phyloP scores from a whole-genome alignment of 2,797 vertebrate genomes.

The Gymnodraco acuticeps region DNA sequence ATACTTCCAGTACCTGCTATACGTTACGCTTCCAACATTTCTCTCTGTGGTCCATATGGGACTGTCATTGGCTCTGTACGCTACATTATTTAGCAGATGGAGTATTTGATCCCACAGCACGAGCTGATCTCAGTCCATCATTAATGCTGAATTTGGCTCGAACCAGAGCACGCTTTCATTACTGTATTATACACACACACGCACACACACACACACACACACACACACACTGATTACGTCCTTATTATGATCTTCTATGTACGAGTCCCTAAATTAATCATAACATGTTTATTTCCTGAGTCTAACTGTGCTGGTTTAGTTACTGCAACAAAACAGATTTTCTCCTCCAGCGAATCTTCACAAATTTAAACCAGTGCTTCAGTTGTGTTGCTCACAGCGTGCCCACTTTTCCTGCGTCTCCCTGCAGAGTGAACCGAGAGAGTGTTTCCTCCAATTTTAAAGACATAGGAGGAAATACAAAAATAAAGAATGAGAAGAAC shows the following conservation, averaged over 20 bases:
- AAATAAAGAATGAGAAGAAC: neutral
- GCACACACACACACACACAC: slow-evolving; percentile 7
- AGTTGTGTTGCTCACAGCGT: slow-evolving; percentile 8
- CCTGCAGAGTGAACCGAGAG: slow-evolving; percentile 2
- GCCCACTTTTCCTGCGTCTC: slow-evolving; percentile 13
- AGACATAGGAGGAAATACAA: neutral
- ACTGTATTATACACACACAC: slow-evolving; percentile 22
- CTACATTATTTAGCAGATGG: slow-evolving; percentile 83
- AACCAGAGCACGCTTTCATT: slow-evolving; percentile 59
- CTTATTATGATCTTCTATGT: slow-evolving; percentile 60
- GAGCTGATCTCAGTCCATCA: slow-evolving; percentile 75
- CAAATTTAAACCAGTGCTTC: slow-evolving; percentile 22
- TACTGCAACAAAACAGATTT: slow-evolving; percentile 54
- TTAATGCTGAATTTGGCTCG: slow-evolving; percentile 75
- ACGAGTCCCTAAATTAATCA: slow-evolving; percentile 67
- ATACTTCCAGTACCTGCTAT: slow-evolving; percentile 75
- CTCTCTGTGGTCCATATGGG: slow-evolving; percentile 69
- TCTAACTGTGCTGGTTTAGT: slow-evolving; percentile 65
- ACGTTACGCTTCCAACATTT: slow-evolving; percentile 60
- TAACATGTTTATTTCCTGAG: slow-evolving; percentile 64
- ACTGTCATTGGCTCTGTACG: slow-evolving; percentile 64
- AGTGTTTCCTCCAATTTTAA: neutral
- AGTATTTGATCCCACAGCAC: slow-evolving; percentile 79
- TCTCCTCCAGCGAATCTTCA: slow-evolving; percentile 43
- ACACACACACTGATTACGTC: slow-evolving; percentile 42